Evolutionary conservation across 2,797 vertebrate genomes (phyloP).

Genomic region (Diglossa cyanea): DNA sequence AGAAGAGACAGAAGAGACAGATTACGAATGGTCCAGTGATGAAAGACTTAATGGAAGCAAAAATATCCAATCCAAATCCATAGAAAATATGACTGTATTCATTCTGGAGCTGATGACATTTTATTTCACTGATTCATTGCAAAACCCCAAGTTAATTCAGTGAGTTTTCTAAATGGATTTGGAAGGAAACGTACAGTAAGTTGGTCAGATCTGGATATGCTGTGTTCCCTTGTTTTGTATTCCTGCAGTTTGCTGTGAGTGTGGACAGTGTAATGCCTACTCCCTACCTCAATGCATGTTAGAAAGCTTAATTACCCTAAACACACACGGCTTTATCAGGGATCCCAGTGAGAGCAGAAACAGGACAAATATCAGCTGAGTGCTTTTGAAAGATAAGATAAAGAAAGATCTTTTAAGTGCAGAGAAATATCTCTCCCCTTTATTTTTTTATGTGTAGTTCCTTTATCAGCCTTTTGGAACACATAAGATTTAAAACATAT

Average conservation of each 20-base stretch:
- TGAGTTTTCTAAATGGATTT: not conserved
- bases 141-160: not conserved
- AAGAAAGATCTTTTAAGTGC: not conserved
- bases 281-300: not conserved
- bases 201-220: not conserved
- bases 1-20: not conserved
- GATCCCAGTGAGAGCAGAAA: not conserved
- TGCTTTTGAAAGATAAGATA: not conserved
- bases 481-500: not conserved
- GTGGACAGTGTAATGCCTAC: not conserved
- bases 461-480: not conserved
- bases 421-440: not conserved
- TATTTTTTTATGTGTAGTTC: not conserved
- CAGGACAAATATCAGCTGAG: not conserved
- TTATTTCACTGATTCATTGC: not conserved
- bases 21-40: not conserved
- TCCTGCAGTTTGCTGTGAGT: not conserved
- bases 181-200: not conserved
- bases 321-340: not conserved
- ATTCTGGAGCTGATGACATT: not conserved
- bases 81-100: not conserved
- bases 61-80: not conserved
- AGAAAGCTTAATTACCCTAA: not conserved
- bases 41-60: not conserved
- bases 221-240: not conserved